Base-by-base conservation (phyloP, 1,140 invertebrate species). In the Leptinotarsa undecemlineata region DNA sequence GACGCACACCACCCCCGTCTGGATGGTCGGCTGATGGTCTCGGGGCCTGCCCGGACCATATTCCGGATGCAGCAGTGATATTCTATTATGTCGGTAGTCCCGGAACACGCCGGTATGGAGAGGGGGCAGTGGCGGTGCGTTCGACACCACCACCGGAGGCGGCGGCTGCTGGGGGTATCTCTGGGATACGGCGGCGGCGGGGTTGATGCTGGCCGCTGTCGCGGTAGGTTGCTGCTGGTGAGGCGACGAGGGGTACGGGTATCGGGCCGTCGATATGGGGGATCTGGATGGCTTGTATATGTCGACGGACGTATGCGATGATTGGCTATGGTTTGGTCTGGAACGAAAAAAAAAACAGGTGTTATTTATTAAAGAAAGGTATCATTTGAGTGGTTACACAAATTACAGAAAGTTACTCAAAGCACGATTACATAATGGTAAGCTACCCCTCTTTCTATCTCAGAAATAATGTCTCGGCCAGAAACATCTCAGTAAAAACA, bases 221-320 rank as follows among this genome's bases (percentile, higher is more conserved):
- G 63, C 63, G 4, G 63, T 64, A 0, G 63, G 74, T 74, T 77
- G 76, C 72, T 76, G 57, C 66, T 73, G 74, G 73, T 80, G 79
- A 33, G 77, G 68, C 14, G 77, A 74, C 15, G 74, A 77, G 20
- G 81, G 82, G 63, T 80, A 82, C 4, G 80, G 74, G 64, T 77
- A 78, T 61, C 80, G 73, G 42, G 77, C 75, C 33, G 78, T 76
- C 70, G 81, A 76, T 64, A 84, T 70, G 26, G 84, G 84, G 68
- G 83, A 85, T 61, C 84, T 70, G 51, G 82, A 83, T 21, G 82
- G 81, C 72, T 85, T 85, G 79, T 85, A 85, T 63, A 85, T 77
- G 19, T 84, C 84, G 64, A 76, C 74, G 71, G 72, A 63, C 21
- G 74, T 19, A 48, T 80, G 76, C 67, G 69, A 71, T 26, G 78